These are phyloP conservation scores for Corvus moneduloides DNA, from an alignment of 2,113 vertebrate genomes.

Conservation along the genomic window DNA sequence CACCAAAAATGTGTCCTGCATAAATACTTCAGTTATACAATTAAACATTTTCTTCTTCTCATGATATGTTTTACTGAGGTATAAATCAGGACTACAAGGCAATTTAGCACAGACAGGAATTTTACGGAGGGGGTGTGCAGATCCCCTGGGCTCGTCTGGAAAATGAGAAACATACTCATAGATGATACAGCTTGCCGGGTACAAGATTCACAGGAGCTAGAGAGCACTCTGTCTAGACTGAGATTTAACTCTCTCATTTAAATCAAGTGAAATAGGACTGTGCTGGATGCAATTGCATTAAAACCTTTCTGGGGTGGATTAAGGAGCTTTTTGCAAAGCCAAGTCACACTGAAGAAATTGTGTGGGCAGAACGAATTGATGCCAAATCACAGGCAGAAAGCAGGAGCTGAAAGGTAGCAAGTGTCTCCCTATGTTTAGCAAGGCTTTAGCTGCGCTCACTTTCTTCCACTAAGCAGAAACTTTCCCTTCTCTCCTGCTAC, in stretches of 20 bases:
- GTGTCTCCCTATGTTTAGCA: not conserved
- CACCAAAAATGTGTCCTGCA: not conserved
- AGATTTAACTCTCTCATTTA: constrained; percentile 57
- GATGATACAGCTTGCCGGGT: not conserved
- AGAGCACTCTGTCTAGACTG: constrained; percentile 24
- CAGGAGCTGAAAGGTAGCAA: constrained; percentile 1
- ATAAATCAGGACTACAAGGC: constrained; percentile 61
- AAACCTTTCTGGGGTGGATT: constrained; percentile 41
- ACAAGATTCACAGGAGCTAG: not conserved
- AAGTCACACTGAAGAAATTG: constrained; percentile 15
- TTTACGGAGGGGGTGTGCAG: constrained; percentile 12
- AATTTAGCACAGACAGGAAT: constrained; percentile 58
- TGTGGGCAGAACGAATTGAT: not conserved
- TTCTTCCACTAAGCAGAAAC: not conserved
- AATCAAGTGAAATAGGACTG: not conserved
- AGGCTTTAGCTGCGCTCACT: not conserved
- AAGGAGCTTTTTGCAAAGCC: constrained; percentile 26
- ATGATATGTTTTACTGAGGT: constrained; percentile 32
- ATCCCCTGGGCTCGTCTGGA: constrained; percentile 55
- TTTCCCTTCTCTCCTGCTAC: not conserved
- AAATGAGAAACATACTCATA: constrained; percentile 57
- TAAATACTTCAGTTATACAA: constrained; percentile 22
- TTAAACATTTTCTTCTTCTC: constrained; percentile 48
- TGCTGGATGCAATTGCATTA: not conserved
- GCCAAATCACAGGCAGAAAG: constrained; percentile 36